Base-by-base conservation (phyloP, 2,888 invertebrate genomes). In the Diploptera punctata region DNA sequence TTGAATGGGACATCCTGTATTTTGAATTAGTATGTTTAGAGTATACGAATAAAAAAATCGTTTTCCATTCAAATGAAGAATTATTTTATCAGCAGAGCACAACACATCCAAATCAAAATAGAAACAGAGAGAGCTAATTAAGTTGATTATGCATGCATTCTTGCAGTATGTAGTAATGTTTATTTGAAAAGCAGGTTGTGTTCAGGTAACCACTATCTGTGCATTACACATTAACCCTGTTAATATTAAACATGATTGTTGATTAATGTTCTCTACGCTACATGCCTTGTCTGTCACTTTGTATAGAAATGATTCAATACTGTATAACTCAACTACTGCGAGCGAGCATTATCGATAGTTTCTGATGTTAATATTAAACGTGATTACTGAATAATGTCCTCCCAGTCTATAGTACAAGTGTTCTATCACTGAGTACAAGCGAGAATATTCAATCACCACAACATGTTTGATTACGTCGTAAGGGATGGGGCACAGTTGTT, bases 341-440 rank as follows among this genome's bases (percentile, higher is more conserved):
- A 52, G 52, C n/a, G 57, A 13, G n/a, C 57, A 29, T 29, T 57
- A 31, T 29, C 57, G 57, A 29, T 57, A 57, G 57, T 29, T 57
- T 57, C 47, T 47, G 65, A 47, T 65, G 65, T 65, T 47, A 65
- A 65, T 65, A 47, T 65, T 65, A 65, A 65, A 44, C 65, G 16
- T 24, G 65, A 65, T 65, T 65, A 65, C 65, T 65, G 65, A 44
- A 65, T 65, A 65, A 65, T 65, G 65, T n/a, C 24, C 65, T 26
- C 26, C 43, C 65, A n/a, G 26, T 26, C 26, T 47, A 26, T 29
- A n/a, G 57, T 16, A 57, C 57, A 29, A 57, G 31, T 57, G 52
- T 57, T 47, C 44, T 47, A 43, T 44, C 38, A 13, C 19, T 33
- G 19, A 19, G 61, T 61, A 61, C 65, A 65, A 47, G 44, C 65